A percentile compares a stretch with the other conserved stretches of the same genome.
phyloP scores from a whole-genome alignment of 2,888 invertebrate species.

The Zaprionus obscuricornis region DNA sequence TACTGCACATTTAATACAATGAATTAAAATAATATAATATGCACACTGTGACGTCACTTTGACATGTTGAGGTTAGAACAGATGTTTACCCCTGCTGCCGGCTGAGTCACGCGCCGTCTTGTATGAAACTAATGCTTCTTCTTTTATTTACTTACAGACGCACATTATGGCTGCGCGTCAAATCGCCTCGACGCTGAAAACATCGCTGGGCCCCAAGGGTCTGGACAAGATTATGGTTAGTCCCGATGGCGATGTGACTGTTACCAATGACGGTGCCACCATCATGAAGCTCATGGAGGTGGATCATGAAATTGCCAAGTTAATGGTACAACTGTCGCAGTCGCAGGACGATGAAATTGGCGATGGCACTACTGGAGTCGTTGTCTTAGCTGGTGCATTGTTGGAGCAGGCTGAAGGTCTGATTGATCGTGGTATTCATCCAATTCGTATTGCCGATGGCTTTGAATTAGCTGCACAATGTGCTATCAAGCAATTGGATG shows the following conservation, averaged over 20 bases:
- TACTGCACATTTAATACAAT: too few relatives aligned
- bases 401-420: constrained; percentile 97
- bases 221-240: constrained; percentile 99
- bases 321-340: constrained; percentile 98
- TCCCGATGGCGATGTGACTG: constrained; percentile 97
- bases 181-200: constrained; percentile 94
- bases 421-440: constrained; percentile 98
- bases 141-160: constrained; percentile 87
- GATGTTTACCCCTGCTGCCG: constrained; percentile 57
- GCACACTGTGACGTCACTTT: constrained; percentile 38
- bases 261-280: constrained; percentile 99
- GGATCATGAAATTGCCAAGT: constrained; percentile 98
- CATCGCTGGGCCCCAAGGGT: constrained; percentile 98
- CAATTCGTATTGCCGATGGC: constrained; percentile 99
- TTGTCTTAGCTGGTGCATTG: constrained; percentile 92
- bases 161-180: constrained; percentile 98
- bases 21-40: too few relatives aligned
- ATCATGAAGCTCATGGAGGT: constrained; percentile 99
- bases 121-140: background rate
- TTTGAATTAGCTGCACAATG: constrained; percentile 97
- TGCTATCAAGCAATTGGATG: constrained; percentile 93
- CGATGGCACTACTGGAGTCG: constrained; percentile 99
- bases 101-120: constrained; percentile 70
- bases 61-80: constrained; percentile 77
- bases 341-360: constrained; percentile 99